Evolutionary conservation across 2,113 vertebrate genomes (phyloP).

Genomic region (Scortum barcoo): DNA sequence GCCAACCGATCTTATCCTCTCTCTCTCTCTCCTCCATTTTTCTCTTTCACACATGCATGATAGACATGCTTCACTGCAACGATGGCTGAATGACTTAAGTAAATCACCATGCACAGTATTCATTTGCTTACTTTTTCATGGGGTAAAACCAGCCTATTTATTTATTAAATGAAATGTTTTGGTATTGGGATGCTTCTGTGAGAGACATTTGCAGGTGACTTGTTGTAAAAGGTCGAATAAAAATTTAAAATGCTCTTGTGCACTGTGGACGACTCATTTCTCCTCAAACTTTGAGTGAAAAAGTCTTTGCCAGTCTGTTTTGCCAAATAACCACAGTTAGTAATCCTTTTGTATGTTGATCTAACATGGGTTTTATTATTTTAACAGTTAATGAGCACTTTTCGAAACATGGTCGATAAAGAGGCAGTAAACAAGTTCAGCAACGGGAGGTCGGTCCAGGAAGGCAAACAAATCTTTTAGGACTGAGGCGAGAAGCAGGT

Average conservation of each 20-base stretch:
- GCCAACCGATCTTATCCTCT: conserved; percentile 8
- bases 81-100: conserved; percentile 2
- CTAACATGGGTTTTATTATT: too few relatives aligned
- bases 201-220: too few relatives aligned
- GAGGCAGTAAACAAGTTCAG: not conserved
- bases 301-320: too few relatives aligned
- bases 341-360: too few relatives aligned
- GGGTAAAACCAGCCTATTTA: not conserved
- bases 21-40: not conserved
- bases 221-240: not conserved
- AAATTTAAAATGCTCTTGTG: not conserved
- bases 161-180: not conserved
- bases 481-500: not conserved
- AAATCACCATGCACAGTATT: not conserved
- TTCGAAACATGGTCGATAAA: not conserved
- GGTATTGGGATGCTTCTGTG: too few relatives aligned
- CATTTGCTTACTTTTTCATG: not conserved
- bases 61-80: conserved; percentile 7
- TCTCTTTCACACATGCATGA: not conserved
- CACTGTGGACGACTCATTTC: not conserved
- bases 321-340: too few relatives aligned
- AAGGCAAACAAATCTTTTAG: not conserved
- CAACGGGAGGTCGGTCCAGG: not conserved
- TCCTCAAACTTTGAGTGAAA: not conserved
- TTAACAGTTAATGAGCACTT: not conserved